Conservation (phyloP, 1,140 invertebrate species). For the Platorchestia sp. region DNA sequence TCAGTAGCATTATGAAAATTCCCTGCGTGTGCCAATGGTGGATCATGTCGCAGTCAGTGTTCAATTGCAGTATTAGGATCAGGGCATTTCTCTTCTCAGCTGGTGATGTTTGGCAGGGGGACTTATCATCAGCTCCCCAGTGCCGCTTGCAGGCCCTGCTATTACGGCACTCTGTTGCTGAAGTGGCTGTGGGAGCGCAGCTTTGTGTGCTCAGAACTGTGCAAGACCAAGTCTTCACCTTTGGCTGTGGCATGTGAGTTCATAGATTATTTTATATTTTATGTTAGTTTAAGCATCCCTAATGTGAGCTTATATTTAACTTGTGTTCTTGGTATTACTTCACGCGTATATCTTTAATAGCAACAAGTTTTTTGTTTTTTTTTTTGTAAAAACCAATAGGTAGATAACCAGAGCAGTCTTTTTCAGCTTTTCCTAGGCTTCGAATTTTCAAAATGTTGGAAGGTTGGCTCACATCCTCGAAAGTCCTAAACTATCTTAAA, state of each 20-base stretch:
- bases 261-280: not conserved
- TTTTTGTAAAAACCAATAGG: no score
- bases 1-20: no score
- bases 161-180: not conserved
- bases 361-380: no score
- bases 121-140: not conserved
- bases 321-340: not conserved
- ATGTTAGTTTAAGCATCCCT: not conserved
- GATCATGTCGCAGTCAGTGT: no score
- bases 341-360: no score
- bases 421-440: no score
- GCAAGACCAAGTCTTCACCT: not conserved
- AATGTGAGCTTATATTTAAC: not conserved
- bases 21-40: not conserved
- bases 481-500: no score
- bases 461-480: no score
- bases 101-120: conserved; percentile 24
- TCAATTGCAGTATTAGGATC: not conserved
- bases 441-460: no score
- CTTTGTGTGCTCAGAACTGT: conserved; percentile 22
- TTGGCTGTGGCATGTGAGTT: conserved; percentile 11
- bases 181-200: not conserved
- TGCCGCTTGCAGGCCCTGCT: not conserved
- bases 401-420: no score
- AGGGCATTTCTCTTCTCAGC: not conserved